phyloP scores from a whole-genome alignment of 2,888 invertebrate species.

The Diloba caeruleocephala region DNA sequence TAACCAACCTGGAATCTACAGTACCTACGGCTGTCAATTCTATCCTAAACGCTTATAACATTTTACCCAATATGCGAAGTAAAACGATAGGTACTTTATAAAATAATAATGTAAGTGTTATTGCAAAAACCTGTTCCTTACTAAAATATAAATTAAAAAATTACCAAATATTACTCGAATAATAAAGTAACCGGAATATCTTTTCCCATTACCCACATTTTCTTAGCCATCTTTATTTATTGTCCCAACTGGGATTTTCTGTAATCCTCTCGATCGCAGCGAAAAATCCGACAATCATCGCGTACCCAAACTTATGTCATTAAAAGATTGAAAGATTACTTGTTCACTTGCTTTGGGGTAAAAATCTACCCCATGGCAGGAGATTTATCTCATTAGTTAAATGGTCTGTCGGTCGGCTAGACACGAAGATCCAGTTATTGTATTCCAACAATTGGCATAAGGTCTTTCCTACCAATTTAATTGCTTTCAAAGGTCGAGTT shows the following conservation, averaged over 20 bases:
- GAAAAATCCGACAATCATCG: constrained; percentile 71
- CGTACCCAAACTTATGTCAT: constrained; percentile 79
- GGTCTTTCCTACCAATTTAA: constrained; percentile 17
- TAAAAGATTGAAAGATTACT: constrained; percentile 88
- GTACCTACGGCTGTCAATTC: no score
- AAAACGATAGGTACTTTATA: no score
- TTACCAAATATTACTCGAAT: constrained; percentile 12
- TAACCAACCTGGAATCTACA: no score
- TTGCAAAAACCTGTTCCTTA: no score
- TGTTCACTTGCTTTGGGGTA: constrained; percentile 78
- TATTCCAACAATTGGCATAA: constrained; percentile 52
- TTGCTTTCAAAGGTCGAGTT: constrained; percentile 5
- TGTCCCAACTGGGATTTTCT: constrained; percentile 44
- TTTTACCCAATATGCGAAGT: no score
- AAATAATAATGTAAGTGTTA: no score
- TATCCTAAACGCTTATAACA: no score
- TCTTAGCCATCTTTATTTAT: constrained; percentile 48
- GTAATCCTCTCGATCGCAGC: constrained; percentile 50
- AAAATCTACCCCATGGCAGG: constrained; percentile 71
- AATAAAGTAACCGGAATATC: constrained; percentile 24
- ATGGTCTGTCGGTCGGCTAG: constrained; percentile 77
- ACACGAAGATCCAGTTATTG: constrained; percentile 63
- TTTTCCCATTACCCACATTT: constrained; percentile 39
- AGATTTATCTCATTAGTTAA: constrained; percentile 88
- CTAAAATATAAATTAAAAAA: no score